Evolutionary conservation across 2,113 vertebrate species (phyloP), one percentile per base, ranked within the genome.

Genomic region (Bufo gargarizans): DNA sequence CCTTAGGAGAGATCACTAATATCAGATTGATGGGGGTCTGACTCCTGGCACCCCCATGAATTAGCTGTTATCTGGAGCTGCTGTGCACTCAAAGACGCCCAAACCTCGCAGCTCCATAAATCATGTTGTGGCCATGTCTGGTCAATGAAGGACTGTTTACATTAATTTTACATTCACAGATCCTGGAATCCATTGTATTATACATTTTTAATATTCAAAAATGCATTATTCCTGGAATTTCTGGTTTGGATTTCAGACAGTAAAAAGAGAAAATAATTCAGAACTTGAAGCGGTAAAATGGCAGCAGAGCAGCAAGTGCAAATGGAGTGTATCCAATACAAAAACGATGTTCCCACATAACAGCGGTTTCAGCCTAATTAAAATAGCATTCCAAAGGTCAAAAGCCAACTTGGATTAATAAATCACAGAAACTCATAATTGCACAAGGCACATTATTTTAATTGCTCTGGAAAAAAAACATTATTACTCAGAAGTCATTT

Each of bases 391-490:
- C 92, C 91, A 94, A 93, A 94, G 92, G 91, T 93, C 92, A 94
- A 93, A 94, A 93, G 92, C 91, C 94, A 96, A 95, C 93, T 90
- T 92, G 91, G 89, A 95, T 96, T 94, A 96, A 97, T 96, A 97
- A 97, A 97, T 96, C 94, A 97, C 91, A 91, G 91, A 93, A 86
- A 84, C 90, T 94, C 93, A 93, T 96, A 95, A 95, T 90, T 94
- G 92, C 92, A 94, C 92, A 92, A 91, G 91, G 89, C 91, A 91
- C 92, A 95, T 91, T 93, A 92, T 90, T 93, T 95, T 96, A 96
- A 97, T 95, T 96, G 96, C 90, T 94, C 49, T 89, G 90, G 92
- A 94, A 94, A 93, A 93, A 94, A 89, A 77, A 84, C 74, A 84
- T 91, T 89, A 92, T 90, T 91, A 91, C 92, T 92, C 92, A 87